Evolutionary conservation across 2,888 invertebrate species (phyloP), one percentile per base, ranked within the genome.

Genomic region (Portevinia maculata): DNA sequence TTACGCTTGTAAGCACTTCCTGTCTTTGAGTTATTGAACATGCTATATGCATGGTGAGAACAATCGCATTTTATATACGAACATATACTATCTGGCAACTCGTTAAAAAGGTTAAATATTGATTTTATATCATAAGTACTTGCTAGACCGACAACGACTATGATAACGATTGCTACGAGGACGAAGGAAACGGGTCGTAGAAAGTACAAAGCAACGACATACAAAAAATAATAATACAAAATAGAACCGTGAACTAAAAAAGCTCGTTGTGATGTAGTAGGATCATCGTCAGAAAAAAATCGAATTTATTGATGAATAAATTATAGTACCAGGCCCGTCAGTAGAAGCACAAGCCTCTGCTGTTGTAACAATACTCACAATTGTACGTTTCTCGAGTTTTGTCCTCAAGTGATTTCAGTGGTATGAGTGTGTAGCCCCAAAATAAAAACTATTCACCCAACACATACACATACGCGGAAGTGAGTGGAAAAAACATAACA

Each of bases 71-170:
- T n/a, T 44, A 28, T 21, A 8, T 44, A 34, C 52, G 32, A 4
- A 8, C 17, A 30, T 30, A 30, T 62, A n/a, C n/a, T n/a, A 52
- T 17, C 65, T 48, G 70, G 76, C 75, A 83, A 83, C 71, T 83
- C 78, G 78, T 73, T 83, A 78, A 78, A 71, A 78, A 83, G 55
- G 78, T 81, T 86, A 81, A 86, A 71, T 86, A 86, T 86, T 86
- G 86, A 86, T 85, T 86, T 85, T 85, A 84, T 76, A 85, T 86
- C 85, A 85, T 84, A 85, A 85, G 84, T 81, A 79, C 76, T 84
- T 65, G 69, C 3, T 55, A 71, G 71, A 71, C 60, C 71, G 71
- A 83, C 71, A 78, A 76, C 76, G 57, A 65, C 70, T 39, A 37
- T 67, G 71, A 83, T 65, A 78, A 76, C 76, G 24, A 24, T 34